Percentiles rank a stretch among this genome's conserved stretches.
Conservation (phyloP, 2,888 invertebrate species). For the Eupithecia exiguata region DNA sequence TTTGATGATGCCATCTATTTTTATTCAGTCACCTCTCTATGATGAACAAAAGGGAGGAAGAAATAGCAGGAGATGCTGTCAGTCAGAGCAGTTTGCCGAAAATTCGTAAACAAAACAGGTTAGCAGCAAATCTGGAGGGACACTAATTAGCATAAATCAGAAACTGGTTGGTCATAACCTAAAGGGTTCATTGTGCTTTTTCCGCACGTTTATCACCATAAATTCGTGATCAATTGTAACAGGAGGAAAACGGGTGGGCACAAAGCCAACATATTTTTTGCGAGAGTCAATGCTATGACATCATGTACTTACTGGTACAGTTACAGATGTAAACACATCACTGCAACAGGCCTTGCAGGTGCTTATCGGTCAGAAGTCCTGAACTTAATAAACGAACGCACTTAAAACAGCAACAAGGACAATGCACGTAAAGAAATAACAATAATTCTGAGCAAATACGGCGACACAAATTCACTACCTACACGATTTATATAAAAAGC, state of each 20-base stretch:
- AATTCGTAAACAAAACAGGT: constrained; percentile 43
- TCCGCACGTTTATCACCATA: constrained; percentile 70
- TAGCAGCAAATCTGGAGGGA: constrained; percentile 46
- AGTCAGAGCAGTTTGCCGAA: constrained; percentile 24
- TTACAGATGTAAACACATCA: constrained; percentile 82
- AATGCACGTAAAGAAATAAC: constrained; percentile 56
- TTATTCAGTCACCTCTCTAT: background rate
- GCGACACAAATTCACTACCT: constrained; percentile 75
- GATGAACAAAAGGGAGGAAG: background rate
- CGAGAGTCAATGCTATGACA: constrained; percentile 78
- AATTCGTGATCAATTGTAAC: constrained; percentile 66
- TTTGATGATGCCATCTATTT: background rate
- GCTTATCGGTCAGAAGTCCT: constrained; percentile 54
- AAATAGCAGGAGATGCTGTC: constrained; percentile 9
- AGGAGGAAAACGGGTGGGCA: constrained; percentile 82
- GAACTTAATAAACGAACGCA: constrained; percentile 44
- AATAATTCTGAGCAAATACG: constrained; percentile 63
- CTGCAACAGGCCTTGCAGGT: constrained; percentile 62
- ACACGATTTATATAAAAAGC: constrained; percentile 66
- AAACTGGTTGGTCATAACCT: constrained; percentile 70
- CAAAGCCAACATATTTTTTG: constrained; percentile 82
- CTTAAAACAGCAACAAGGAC: constrained; percentile 52
- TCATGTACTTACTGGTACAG: constrained; percentile 78
- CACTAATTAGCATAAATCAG: constrained; percentile 63
- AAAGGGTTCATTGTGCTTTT: constrained; percentile 68